A percentile compares a stretch with the other conserved stretches of the same genome.
These are phyloP conservation scores for Habroteleia sp. DNA, from an alignment of 2,888 invertebrate genomes.

Conservation along the genomic window DNA sequence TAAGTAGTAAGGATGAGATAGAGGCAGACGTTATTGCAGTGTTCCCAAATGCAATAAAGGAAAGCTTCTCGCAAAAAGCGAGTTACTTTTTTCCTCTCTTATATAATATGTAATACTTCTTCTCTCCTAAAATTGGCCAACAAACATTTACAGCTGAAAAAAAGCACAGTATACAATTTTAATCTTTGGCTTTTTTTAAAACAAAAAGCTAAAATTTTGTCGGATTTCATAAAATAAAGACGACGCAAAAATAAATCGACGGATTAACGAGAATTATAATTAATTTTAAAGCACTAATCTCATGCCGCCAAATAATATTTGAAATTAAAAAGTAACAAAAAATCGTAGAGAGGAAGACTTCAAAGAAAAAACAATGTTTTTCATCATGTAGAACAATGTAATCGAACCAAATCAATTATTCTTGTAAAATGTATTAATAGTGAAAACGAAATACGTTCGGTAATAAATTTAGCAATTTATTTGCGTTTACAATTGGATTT, in stretches of 20 bases:
- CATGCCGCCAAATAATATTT: too few relatives aligned
- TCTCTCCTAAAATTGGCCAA: slow-evolving; percentile 4
- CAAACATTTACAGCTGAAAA: slow-evolving; percentile 1
- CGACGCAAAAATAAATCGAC: background rate
- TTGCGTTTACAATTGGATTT: too few relatives aligned
- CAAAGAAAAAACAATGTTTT: background rate
- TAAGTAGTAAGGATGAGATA: slow-evolving; percentile 28
- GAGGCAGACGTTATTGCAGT: slow-evolving; percentile 19
- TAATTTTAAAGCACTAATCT: background rate
- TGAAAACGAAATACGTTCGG: too few relatives aligned
- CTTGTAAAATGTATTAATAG: too few relatives aligned
- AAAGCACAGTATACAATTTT: background rate
- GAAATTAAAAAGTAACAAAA: too few relatives aligned
- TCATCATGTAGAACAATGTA: too few relatives aligned
- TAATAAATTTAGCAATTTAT: too few relatives aligned
- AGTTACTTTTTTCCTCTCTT: slow-evolving; percentile 17
- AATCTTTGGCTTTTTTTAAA: too few relatives aligned
- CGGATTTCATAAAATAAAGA: background rate
- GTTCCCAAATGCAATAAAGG: slow-evolving; percentile 31
- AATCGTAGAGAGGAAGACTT: background rate
- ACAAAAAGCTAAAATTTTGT: too few relatives aligned
- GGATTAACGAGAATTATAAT: background rate
- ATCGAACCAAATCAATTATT: too few relatives aligned
- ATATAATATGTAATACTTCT: slow-evolving; percentile 31
- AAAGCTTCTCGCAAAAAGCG: slow-evolving; percentile 19